These are phyloP conservation scores for Eurosta solidaginis DNA, from an alignment of 1,140 invertebrate species.

Conservation along the genomic window DNA sequence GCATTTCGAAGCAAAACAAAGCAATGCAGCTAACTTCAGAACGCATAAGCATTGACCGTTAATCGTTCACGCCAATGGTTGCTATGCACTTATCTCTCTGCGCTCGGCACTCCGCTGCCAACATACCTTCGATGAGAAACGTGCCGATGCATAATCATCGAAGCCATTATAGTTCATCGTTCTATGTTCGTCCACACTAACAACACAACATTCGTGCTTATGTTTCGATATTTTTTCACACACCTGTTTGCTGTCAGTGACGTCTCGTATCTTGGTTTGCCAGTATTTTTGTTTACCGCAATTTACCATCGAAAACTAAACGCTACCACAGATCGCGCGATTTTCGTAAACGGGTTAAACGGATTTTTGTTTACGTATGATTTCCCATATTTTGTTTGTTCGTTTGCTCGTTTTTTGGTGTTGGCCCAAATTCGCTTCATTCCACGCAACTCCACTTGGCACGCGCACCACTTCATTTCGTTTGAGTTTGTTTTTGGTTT, in stretches of 20 bases:
- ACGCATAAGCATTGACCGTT: not conserved
- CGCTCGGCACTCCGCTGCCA: no score
- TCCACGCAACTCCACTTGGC: no score
- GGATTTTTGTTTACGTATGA: not conserved
- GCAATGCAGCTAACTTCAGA: not conserved
- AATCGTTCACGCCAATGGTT: not conserved
- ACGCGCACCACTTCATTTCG: not conserved
- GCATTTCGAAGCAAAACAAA: no score
- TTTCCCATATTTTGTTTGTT: not conserved
- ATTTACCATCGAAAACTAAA: slow-evolving; percentile 32
- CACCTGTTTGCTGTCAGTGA: not conserved
- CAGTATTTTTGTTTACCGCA: slow-evolving; percentile 18
- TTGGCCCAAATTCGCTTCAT: not conserved
- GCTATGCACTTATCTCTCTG: not conserved
- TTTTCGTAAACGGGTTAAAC: slow-evolving; percentile 4
- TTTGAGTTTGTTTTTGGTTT: not conserved
- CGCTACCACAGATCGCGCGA: not conserved
- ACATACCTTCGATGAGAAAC: slow-evolving; percentile 27
- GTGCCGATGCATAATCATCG: slow-evolving; percentile 33
- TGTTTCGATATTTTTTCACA: no score
- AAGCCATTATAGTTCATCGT: slow-evolving; percentile 21
- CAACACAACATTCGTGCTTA: no score
- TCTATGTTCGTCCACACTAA: not conserved
- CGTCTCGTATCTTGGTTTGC: not conserved
- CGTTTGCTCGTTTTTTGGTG: not conserved